Evolutionary conservation across 2,797 vertebrate species (phyloP).

Genomic region (Tachyglossus aculeatus): DNA sequence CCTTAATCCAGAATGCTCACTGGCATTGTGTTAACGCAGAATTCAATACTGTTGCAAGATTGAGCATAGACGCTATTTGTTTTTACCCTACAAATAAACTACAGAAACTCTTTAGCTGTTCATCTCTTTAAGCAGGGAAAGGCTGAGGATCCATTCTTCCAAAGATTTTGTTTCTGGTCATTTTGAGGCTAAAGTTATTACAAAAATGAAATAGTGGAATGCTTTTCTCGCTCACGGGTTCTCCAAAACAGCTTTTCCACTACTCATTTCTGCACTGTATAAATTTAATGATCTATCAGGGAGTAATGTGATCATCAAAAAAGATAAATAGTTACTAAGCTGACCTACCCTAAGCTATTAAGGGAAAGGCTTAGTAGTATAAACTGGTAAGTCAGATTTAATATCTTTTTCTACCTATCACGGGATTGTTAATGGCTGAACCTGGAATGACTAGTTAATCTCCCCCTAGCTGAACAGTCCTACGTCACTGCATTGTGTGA

Average conservation of each 20-base stretch:
- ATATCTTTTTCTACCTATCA: not conserved
- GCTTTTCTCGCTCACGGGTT: not conserved
- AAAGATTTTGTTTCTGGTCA: not conserved
- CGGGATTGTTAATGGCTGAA: not conserved
- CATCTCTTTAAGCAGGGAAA: not conserved
- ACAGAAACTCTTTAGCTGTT: not conserved
- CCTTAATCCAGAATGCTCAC: too few species aligned
- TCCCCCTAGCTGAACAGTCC: not conserved
- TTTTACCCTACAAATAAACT: too few species aligned
- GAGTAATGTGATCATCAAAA: conserved; percentile 10
- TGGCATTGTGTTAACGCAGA: too few species aligned
- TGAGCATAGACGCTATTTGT: too few species aligned
- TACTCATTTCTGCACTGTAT: conserved; percentile 19
- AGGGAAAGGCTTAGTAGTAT: not conserved
- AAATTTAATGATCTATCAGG: conserved; percentile 31
- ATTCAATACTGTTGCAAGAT: too few species aligned
- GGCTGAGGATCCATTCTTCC: not conserved
- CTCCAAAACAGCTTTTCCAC: not conserved
- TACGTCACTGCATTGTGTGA: not conserved
- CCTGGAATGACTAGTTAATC: not conserved
- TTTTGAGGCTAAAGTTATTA: not conserved
- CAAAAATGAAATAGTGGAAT: conserved; percentile 29
- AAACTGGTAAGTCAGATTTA: not conserved
- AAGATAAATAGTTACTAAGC: not conserved
- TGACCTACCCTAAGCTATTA: conserved; percentile 15